phyloP scores from a whole-genome alignment of 2,113 vertebrate species.

The Eulemur macaco region DNA sequence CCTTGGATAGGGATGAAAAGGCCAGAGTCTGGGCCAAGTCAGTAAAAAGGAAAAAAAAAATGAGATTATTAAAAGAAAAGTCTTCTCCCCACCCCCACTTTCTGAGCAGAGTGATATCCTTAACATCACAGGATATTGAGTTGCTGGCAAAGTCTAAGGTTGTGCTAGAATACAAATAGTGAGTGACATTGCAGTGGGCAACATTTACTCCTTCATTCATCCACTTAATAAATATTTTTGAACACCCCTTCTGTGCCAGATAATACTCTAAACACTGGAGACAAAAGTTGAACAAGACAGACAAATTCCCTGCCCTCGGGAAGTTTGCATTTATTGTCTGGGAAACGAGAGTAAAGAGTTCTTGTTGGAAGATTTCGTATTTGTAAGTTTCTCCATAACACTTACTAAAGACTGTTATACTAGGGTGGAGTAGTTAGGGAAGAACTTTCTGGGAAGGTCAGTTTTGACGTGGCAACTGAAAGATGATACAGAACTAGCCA shows the following conservation, averaged over 20 bases:
- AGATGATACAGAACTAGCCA: neutral
- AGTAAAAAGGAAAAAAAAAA: neutral
- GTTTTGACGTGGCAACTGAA: neutral
- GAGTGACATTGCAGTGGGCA: neutral
- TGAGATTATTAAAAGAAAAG: neutral
- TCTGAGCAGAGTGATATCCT: neutral
- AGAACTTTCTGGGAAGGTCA: neutral
- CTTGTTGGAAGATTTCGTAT: neutral
- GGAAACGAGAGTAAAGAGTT: neutral
- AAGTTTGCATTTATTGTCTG: neutral
- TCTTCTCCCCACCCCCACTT: neutral
- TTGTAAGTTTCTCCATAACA: neutral
- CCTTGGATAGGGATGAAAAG: neutral
- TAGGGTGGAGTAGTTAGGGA: neutral
- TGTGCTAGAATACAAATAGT: neutral
- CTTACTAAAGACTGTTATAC: neutral
- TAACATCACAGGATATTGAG: neutral
- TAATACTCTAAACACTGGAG: neutral
- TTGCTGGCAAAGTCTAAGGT: neutral
- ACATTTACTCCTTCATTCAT: neutral
- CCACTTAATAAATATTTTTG: neutral
- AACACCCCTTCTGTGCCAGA: neutral
- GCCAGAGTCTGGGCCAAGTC: neutral
- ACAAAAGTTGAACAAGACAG: neutral
- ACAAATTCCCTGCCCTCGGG: too few species aligned